Conservation (phyloP, 2,113 vertebrate genomes). For the Nipponia nippon region DNA sequence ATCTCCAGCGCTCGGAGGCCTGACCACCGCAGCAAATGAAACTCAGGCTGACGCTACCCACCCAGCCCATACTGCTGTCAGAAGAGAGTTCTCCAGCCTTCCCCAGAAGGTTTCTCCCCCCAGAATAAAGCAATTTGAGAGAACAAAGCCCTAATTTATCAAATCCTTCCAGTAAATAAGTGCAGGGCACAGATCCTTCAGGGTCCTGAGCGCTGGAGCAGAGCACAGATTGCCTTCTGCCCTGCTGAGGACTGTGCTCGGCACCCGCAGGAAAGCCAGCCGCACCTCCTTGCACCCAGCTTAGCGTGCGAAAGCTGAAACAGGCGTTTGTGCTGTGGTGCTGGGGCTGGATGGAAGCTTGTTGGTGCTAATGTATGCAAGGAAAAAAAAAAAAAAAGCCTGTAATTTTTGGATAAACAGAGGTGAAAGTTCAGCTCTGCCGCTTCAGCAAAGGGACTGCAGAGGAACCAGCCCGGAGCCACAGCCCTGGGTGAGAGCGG, state of each 20-base stretch:
- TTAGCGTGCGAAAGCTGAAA: not conserved
- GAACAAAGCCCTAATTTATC: not conserved
- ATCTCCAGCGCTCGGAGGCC: not conserved
- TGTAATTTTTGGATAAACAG: not conserved
- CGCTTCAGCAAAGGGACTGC: not conserved
- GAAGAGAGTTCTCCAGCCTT: not conserved
- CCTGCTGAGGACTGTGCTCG: not conserved
- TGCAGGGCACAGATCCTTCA: not conserved
- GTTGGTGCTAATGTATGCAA: not conserved
- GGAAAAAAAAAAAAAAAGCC: not conserved
- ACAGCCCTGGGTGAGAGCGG: not conserved
- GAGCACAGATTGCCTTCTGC: accelerated
- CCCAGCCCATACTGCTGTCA: not conserved
- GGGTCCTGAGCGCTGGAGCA: not conserved
- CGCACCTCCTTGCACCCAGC: not conserved
- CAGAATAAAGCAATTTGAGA: not conserved
- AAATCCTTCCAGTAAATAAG: not conserved
- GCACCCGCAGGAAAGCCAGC: not conserved
- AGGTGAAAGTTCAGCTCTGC: not conserved
- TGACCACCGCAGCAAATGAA: not conserved
- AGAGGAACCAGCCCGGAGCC: not conserved
- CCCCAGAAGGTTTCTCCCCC: not conserved
- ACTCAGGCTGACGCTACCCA: not conserved
- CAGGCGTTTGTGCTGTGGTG: not conserved
- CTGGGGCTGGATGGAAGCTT: not conserved